A percentile compares a stretch with the other conserved stretches of the same genome.
These are phyloP conservation scores for Drosophila tani DNA, from an alignment of 1,140 invertebrate species.

Conservation along the genomic window DNA sequence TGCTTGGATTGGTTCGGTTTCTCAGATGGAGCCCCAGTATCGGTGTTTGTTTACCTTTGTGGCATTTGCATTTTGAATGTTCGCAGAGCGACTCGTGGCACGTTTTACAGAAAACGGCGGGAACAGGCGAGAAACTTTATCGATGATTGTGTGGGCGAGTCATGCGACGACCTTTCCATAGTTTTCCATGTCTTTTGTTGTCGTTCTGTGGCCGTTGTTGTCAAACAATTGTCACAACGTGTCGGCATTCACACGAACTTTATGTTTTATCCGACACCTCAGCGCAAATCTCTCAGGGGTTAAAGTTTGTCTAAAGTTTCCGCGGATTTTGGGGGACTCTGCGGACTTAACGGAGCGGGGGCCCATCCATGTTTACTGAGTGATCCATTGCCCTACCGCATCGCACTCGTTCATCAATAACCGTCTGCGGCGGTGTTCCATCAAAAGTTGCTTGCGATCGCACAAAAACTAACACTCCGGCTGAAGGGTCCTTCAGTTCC, in stretches of 20 bases:
- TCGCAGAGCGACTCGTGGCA: constrained; percentile 72
- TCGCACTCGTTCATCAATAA: constrained; percentile 55
- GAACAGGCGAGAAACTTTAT: constrained; percentile 62
- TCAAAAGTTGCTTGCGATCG: constrained; percentile 63
- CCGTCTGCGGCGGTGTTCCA: constrained; percentile 47
- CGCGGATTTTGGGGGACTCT: background rate
- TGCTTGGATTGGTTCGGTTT: constrained; percentile 12
- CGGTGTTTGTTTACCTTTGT: constrained; percentile 43
- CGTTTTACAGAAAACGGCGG: constrained; percentile 57
- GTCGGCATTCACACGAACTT: constrained; percentile 84
- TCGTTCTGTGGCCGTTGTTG: constrained; percentile 55
- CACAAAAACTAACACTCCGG: constrained; percentile 74
- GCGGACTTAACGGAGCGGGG: background rate
- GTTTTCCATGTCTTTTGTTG: constrained; percentile 40
- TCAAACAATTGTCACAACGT: constrained; percentile 83
- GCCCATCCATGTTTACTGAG: constrained; percentile 21
- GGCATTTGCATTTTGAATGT: constrained; percentile 78
- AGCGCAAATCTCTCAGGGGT: constrained; percentile 43
- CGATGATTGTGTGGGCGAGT: constrained; percentile 67
- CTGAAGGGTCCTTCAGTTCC: constrained; percentile 73
- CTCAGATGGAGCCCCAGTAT: constrained; percentile 13
- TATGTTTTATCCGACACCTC: constrained; percentile 82
- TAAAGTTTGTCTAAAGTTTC: constrained; percentile 45
- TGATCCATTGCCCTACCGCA: constrained; percentile 70
- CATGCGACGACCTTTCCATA: constrained; percentile 70